Evolutionary conservation across 2,888 invertebrate genomes (phyloP), one percentile per base, ranked within the genome.

Genomic region (Poecilobothrus nobilitatus): DNA sequence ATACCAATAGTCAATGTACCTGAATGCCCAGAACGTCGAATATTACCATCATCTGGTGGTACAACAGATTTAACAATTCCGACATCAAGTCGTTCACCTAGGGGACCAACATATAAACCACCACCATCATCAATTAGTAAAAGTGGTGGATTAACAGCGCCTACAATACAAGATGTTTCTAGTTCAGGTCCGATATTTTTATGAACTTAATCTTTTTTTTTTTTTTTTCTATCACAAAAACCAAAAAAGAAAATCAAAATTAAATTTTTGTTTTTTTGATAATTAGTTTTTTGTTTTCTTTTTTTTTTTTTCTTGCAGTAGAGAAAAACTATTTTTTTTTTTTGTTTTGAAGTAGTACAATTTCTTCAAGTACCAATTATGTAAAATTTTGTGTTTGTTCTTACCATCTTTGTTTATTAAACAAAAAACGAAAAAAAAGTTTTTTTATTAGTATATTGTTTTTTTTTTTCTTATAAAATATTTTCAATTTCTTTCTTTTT

Each of bases 1-100:
- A 82, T 82, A 75, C 80, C 81, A 70, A 80, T 80, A 68, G 74
- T 78, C 20, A 80, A 79, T 76, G 79, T 81, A 73, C 80, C 81
- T 71, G 81, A 82, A 67, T 75, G 74, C 71, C 78, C 78, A 18
- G 78, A 78, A 72, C 75, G 77, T 21, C 67, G 68, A 44, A 64
- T 68, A 61, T 66, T 68, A 27, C 67, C 70, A 41, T 37, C 67
- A 62, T 44, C 61, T 9, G 22, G 61, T 20, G 27, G 2, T 27
- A n/a, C n/a, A n/a, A n/a, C n/a, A n/a, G 27, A 27, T 27, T 27
- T 27, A 37, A 65, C 63, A 68, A 34, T 18, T 33, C 64, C 33
- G n/a, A 22, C 20, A 61, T 33, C n/a, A 69, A 63, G 18, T 63
- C 63, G 63, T 63, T 53, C 53, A 65, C 33, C 33, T 65, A 33